These are phyloP conservation scores for Myiotriccus ornatus DNA, from an alignment of 2,797 vertebrate species.

Conservation along the genomic window DNA sequence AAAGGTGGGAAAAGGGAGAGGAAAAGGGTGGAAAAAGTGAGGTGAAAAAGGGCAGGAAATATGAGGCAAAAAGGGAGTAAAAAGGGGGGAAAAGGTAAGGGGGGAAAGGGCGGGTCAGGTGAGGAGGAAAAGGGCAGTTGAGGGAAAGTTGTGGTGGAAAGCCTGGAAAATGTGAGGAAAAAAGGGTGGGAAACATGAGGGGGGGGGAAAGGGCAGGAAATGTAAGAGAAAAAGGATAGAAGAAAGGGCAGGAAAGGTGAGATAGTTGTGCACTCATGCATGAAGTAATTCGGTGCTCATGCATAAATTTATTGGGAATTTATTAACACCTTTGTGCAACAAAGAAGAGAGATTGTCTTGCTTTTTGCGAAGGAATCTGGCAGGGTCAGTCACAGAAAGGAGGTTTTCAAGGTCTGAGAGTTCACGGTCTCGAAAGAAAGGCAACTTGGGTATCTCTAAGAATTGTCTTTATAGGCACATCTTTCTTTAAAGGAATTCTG, in stretches of 20 bases:
- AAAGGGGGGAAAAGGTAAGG: neutral
- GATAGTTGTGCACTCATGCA: neutral
- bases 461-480: neutral
- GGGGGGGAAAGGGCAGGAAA: neutral
- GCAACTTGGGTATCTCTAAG: neutral
- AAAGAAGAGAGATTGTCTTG: neutral
- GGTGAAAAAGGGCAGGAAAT: neutral
- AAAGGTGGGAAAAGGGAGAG: too few relatives aligned
- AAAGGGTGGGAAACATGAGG: neutral
- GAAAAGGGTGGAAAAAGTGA: neutral
- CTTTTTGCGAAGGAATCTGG: neutral
- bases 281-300: neutral
- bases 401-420: neutral
- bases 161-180: accelerated
- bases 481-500: neutral
- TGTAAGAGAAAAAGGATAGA: neutral
- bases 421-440: neutral
- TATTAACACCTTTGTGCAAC: neutral
- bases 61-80: too few relatives aligned
- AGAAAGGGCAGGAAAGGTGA: neutral
- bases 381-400: neutral
- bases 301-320: neutral
- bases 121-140: neutral
- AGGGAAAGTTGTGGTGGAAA: neutral
- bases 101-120: too few relatives aligned